These are phyloP conservation scores for Drosophila sp. DNA, from an alignment of 1,140 invertebrate genomes.

Conservation along the genomic window DNA sequence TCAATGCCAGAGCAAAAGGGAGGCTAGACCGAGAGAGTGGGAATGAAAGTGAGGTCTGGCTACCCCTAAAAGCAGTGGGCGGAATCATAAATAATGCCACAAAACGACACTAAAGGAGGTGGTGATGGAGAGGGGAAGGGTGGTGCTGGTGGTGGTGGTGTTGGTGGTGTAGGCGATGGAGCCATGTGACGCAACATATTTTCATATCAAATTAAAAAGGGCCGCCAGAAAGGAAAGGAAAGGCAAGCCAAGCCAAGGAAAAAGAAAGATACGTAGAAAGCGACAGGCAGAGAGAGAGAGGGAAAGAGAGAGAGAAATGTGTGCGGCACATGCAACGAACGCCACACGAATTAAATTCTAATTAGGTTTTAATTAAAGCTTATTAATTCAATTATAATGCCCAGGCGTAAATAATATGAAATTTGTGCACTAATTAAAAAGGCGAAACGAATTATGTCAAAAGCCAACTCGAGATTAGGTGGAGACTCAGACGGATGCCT, in stretches of 20 bases:
- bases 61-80: conserved; percentile 13
- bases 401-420: conserved; percentile 71
- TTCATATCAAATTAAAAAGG: conserved; percentile 36
- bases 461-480: conserved; percentile 26
- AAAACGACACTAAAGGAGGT: conserved; percentile 38
- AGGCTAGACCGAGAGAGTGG: conserved; percentile 10
- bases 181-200: conserved; percentile 39
- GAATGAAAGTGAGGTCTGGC: conserved; percentile 10
- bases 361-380: conserved; percentile 78
- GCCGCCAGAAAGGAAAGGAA: conserved; percentile 2
- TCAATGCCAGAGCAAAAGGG: conserved; percentile 57
- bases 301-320: conserved; percentile 34
- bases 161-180: neutral
- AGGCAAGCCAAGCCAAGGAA: neutral
- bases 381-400: conserved; percentile 76
- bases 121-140: conserved; percentile 10
- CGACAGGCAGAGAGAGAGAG: neutral
- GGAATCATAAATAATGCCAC: conserved; percentile 66
- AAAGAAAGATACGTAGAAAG: neutral
- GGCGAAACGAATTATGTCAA: conserved; percentile 7
- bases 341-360: conserved; percentile 69
- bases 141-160: neutral
- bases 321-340: conserved; percentile 52
- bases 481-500: conserved; percentile 37
- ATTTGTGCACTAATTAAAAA: conserved; percentile 72